phyloP scores from a whole-genome alignment of 1,140 invertebrate genomes.

The Caerostris extrusa region DNA sequence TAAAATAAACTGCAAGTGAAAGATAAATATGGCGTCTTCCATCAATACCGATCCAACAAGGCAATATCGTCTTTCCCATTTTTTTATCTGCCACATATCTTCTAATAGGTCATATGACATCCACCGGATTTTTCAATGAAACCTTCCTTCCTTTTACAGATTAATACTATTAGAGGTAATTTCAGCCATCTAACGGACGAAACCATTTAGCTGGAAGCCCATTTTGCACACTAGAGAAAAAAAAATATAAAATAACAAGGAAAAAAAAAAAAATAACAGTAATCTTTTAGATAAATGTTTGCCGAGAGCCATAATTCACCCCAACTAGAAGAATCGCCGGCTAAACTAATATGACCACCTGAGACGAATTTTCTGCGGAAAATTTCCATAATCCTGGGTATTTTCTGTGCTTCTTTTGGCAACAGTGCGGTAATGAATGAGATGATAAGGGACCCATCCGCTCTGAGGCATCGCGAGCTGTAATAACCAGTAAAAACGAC shows the following conservation, averaged over 20 bases:
- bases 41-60: neutral
- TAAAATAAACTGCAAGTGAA: neutral
- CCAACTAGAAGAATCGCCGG: conserved; percentile 6
- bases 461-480: neutral
- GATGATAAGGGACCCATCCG: neutral
- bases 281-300: conserved; percentile 43
- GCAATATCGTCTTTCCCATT: neutral
- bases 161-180: conserved; percentile 31
- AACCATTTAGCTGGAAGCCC: conserved; percentile 15
- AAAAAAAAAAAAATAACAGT: neutral
- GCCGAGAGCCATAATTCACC: conserved; percentile 10
- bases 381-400: conserved; percentile 35
- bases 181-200: neutral
- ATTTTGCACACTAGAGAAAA: neutral
- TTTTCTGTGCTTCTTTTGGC: neutral
- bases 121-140: neutral
- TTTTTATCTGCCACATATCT: neutral
- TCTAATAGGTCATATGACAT: neutral
- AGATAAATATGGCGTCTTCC: neutral
- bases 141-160: neutral
- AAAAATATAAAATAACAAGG: neutral
- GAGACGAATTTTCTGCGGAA: neutral
- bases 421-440: neutral
- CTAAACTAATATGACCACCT: conserved; percentile 17
- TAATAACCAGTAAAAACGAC: neutral